Conservation (phyloP, 2,113 vertebrate genomes). For the Macaca nemestrina region DNA sequence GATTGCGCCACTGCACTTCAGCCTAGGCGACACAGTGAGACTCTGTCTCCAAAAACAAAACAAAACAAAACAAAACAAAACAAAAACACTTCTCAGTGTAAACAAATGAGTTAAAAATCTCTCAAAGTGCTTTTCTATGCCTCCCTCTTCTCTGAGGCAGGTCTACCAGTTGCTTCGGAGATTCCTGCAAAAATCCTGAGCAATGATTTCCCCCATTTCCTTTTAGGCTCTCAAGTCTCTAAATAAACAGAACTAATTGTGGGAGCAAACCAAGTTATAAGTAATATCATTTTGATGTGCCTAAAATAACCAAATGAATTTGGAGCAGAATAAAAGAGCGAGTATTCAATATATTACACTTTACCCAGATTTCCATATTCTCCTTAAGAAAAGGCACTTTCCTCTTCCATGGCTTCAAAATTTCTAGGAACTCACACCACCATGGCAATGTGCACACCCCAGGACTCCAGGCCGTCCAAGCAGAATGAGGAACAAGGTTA, state of each 20-base stretch:
- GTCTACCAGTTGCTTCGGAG: neutral
- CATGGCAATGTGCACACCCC: neutral
- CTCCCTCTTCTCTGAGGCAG: neutral
- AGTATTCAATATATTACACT: neutral
- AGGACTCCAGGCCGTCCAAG: neutral
- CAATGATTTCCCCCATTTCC: neutral
- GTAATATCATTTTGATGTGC: neutral
- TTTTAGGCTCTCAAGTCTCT: neutral
- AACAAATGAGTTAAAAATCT: neutral
- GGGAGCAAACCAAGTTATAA: slow-evolving; percentile 43
- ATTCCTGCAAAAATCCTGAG: neutral
- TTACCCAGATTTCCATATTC: neutral
- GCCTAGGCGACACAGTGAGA: no score
- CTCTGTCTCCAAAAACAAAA: no score
- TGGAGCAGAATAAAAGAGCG: neutral
- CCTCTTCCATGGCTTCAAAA: neutral
- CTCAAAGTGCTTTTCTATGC: neutral
- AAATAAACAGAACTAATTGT: slow-evolving; percentile 24
- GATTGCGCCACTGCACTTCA: no score
- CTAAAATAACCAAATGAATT: slow-evolving; percentile 11
- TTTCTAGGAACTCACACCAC: neutral
- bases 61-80: no score
- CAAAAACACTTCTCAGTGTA: neutral
- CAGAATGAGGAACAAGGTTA: neutral
- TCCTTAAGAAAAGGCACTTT: neutral